Evolutionary conservation across 2,797 vertebrate species (phyloP).

Genomic region (Poeciliopsis presidionis): DNA sequence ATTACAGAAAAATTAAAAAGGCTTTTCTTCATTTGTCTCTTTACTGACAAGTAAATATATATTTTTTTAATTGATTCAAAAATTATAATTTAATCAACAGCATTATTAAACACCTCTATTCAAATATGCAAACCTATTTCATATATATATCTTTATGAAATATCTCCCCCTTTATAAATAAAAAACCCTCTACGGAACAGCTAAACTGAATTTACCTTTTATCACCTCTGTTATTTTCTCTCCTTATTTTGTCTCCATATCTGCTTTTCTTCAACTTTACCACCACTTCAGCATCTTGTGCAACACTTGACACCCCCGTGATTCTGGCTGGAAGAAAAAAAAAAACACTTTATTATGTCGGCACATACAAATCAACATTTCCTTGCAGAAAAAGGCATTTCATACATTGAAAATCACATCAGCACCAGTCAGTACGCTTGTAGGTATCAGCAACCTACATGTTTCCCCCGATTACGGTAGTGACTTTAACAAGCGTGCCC

Average conservation of each 20-base stretch:
- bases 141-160: neutral
- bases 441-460: slow-evolving; percentile 36
- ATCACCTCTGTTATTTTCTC: slow-evolving; percentile 1
- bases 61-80: neutral
- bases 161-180: neutral
- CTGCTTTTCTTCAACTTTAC: slow-evolving; percentile 5
- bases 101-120: neutral
- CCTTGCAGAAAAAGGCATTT: slow-evolving; percentile 13
- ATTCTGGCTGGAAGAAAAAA: slow-evolving; percentile 28
- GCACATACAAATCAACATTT: slow-evolving; percentile 20
- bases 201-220: slow-evolving; percentile 2
- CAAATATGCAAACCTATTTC: neutral
- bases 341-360: slow-evolving; percentile 14
- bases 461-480: slow-evolving; percentile 47
- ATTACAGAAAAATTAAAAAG: neutral
- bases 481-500: slow-evolving; percentile 30
- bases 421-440: slow-evolving; percentile 23
- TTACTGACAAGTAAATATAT: neutral
- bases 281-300: neutral
- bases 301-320: slow-evolving; percentile 19
- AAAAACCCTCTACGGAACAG: slow-evolving; percentile 13
- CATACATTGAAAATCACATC: slow-evolving; percentile 16
- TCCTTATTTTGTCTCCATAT: slow-evolving; percentile 4
- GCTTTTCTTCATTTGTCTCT: neutral
- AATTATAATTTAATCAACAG: neutral